Conservation (phyloP, 1,140 invertebrate species). For the Brachionus plicatilis region DNA sequence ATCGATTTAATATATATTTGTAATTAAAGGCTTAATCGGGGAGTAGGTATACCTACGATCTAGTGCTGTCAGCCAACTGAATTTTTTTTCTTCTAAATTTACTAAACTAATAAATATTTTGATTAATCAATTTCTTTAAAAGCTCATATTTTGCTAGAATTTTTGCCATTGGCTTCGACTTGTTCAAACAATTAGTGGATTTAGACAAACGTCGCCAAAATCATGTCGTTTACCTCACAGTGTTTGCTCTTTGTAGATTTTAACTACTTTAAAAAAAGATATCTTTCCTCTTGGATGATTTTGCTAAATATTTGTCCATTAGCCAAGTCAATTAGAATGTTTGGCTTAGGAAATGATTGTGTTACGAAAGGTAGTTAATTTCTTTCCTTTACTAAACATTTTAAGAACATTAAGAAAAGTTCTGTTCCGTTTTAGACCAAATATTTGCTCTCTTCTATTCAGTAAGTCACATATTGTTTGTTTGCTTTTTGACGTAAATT, state of each 20-base stretch:
- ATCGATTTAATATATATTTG: constrained; percentile 23
- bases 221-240: neutral
- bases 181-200: constrained; percentile 12
- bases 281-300: constrained; percentile 4
- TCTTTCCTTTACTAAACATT: constrained; percentile 8
- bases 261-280: neutral
- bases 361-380: constrained; percentile 1
- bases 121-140: constrained; percentile 6
- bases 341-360: neutral
- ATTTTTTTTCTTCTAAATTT: neutral
- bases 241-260: neutral
- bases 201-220: neutral
- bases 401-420: neutral
- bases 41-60: neutral
- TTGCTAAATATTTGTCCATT: constrained; percentile 11
- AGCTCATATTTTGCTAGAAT: neutral
- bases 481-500: neutral
- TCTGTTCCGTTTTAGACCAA: constrained; percentile 7
- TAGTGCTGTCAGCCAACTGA: neutral
- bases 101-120: constrained; percentile 2
- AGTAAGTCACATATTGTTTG: neutral
- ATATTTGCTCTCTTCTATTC: constrained; percentile 13
- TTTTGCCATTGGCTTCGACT: neutral
- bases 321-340: neutral
- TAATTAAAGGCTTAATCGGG: constrained; percentile 6